Conservation (phyloP, 1,140 invertebrate genomes). For the Micrasema longulum region DNA sequence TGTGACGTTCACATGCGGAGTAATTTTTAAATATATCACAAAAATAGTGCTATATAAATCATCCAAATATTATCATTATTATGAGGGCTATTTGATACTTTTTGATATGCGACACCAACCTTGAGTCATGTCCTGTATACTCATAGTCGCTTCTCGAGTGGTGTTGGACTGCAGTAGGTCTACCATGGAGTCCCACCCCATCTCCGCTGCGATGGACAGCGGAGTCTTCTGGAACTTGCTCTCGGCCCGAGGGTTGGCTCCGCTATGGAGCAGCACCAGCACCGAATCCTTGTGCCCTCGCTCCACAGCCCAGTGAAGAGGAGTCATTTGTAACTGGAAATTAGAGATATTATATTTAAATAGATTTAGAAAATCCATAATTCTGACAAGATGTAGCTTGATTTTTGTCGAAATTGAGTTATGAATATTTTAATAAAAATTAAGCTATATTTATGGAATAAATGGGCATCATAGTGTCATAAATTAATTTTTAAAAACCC, state of each 20-base stretch:
- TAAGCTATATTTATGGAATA: no score
- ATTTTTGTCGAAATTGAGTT: no score
- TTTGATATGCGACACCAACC: neutral
- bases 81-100: no score
- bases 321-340: slow-evolving; percentile 88
- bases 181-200: slow-evolving; percentile 58
- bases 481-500: no score
- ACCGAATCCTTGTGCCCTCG: slow-evolving; percentile 80
- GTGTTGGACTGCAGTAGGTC: slow-evolving; percentile 53
- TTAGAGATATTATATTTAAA: neutral
- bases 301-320: slow-evolving; percentile 94
- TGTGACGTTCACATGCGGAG: no score
- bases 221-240: slow-evolving; percentile 91
- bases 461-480: no score
- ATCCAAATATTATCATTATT: no score
- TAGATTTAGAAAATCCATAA: no score
- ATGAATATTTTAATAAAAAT: no score
- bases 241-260: slow-evolving; percentile 74
- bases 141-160: slow-evolving; percentile 37
- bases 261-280: slow-evolving; percentile 76
- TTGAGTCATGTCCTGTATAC: slow-evolving; percentile 34
- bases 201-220: slow-evolving; percentile 79
- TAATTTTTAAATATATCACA: no score
- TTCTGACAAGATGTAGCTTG: no score
- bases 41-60: no score